Evolutionary conservation across 2,797 vertebrate species (phyloP).

Genomic region (Pteropus rufus): DNA sequence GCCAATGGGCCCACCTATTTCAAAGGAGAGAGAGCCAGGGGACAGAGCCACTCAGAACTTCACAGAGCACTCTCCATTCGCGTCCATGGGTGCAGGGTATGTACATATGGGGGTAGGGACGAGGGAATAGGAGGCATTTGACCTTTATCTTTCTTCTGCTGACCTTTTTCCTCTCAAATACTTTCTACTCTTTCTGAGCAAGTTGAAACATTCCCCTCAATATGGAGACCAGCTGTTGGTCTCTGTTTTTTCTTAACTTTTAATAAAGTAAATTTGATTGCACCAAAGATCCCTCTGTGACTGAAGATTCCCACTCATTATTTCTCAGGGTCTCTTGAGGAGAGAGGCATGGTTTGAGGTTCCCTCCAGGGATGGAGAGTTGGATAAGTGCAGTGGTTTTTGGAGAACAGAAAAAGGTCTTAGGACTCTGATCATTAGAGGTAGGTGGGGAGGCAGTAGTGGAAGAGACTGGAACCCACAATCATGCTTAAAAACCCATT

Average conservation of each 20-base stretch:
- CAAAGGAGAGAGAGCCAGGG: background rate
- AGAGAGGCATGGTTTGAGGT: background rate
- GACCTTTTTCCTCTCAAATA: background rate
- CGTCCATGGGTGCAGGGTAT: no score
- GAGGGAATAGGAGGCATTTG: fast-evolving
- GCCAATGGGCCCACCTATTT: background rate
- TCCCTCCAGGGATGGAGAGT: background rate
- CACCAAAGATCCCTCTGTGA: background rate
- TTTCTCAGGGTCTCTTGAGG: background rate
- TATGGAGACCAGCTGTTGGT: background rate
- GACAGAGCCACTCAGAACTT: background rate
- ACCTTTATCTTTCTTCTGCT: background rate
- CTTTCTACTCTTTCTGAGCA: background rate
- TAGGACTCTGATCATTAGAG: background rate
- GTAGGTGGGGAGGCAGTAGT: fast-evolving
- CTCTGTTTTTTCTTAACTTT: background rate
- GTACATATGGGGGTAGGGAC: background rate
- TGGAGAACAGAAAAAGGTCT: background rate
- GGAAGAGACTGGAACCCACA: background rate
- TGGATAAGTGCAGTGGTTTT: background rate
- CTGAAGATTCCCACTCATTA: background rate
- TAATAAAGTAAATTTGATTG: background rate
- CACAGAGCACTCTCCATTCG: background rate
- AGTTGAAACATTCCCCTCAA: background rate
- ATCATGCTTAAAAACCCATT: background rate